Conservation (phyloP, 2,888 invertebrate genomes). For the Tenthredo livida region DNA sequence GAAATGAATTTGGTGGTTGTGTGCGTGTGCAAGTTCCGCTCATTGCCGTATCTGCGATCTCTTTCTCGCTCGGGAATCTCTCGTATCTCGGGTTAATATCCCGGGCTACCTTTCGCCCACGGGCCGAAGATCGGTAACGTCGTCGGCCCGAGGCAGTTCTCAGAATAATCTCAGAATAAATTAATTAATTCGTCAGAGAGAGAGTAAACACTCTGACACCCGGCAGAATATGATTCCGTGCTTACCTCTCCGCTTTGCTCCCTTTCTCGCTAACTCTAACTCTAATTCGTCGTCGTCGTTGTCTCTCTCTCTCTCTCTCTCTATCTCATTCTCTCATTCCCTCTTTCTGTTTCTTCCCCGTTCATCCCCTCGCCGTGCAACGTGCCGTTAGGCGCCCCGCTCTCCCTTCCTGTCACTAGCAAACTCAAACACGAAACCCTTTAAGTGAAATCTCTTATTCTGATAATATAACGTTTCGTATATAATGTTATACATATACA, state of each 20-base stretch:
- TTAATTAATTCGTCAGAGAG: slow-evolving; percentile 73
- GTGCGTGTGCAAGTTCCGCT: not conserved
- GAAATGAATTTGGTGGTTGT: not conserved
- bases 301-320: slow-evolving; percentile 19
- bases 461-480: slow-evolving; percentile 72
- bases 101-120: slow-evolving; percentile 38
- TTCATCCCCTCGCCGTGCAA: slow-evolving; percentile 48
- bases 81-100: not conserved
- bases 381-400: slow-evolving; percentile 59
- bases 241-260: slow-evolving; percentile 67
- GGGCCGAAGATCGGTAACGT: slow-evolving; percentile 56
- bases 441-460: slow-evolving; percentile 78
- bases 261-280: slow-evolving; percentile 45
- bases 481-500: slow-evolving; percentile 20
- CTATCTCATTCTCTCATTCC: slow-evolving; percentile 52
- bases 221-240: slow-evolving; percentile 75
- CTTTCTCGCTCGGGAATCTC: not conserved
- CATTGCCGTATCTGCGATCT: not conserved
- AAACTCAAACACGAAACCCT: slow-evolving; percentile 78
- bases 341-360: slow-evolving; percentile 55
- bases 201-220: slow-evolving; percentile 75
- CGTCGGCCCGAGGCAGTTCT: slow-evolving; percentile 60
- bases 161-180: slow-evolving; percentile 72
- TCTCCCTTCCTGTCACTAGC: slow-evolving; percentile 76
- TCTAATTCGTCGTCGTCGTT: not conserved